Evolutionary conservation across 2,797 vertebrate genomes (phyloP), one percentile per base, ranked within the genome.

Genomic region (Poeciliopsis gracilis): DNA sequence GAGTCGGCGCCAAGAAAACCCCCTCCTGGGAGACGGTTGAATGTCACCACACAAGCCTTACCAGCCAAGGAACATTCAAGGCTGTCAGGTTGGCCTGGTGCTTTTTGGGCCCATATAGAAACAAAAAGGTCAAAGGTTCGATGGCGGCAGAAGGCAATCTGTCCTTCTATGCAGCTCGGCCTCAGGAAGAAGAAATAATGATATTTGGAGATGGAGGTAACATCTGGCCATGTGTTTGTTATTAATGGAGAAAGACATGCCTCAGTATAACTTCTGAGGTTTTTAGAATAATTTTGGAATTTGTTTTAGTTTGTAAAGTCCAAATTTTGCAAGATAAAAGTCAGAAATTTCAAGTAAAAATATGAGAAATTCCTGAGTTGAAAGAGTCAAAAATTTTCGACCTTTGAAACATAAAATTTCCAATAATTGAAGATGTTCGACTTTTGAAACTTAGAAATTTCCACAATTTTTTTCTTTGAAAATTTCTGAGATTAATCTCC

Each of bases 41-140:
- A 93, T 93, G 93, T 92, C 93, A 93, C 69, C 77, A 81, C 73
- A 84, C 84, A 47, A 76, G 84, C n/a, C 74, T 71, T 47, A 71
- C 70, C 72, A 77, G 86, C 85, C 88, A 86, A 89, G 89, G 88
- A 88, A 82, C 86, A 73, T 83, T 92, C 85, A 89, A 84, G 88
- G 77, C 88, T 89, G 85, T 87, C 90, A 86, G 85, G 82, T 91
- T 86, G 87, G 86, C 80, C 86, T 82, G 2, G 28, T 38, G 81
- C 61, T 89, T 86, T 84, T 82, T 85, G 89, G 89, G 73, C 82
- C 73, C 78, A 51, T 33, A 76, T 76, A 75, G 85, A 87, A 83
- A 88, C 41, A 66, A 77, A 92, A 92, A 91, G 90, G 90, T 93
- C 86, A 89, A 57, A 55, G 13, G 86, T 91, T 89, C 81, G 73